phyloP scores from a whole-genome alignment of 2,888 invertebrate genomes.

The Odontothrips loti region DNA sequence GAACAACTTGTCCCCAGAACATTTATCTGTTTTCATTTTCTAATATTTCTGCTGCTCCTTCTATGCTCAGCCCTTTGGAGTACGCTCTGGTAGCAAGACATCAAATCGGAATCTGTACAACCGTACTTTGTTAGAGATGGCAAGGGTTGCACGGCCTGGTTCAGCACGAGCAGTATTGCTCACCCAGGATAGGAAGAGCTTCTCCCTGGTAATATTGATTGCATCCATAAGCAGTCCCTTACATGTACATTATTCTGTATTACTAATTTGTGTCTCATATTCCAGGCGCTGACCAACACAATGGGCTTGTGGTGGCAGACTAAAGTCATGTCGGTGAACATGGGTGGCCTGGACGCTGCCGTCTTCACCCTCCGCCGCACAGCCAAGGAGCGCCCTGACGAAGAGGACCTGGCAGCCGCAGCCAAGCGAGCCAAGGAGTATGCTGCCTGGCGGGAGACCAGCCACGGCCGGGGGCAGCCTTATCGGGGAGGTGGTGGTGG shows the following conservation, averaged over 20 bases:
- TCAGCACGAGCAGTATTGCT: constrained; percentile 53
- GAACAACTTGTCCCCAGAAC: too few relatives aligned
- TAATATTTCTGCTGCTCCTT: constrained; percentile 25
- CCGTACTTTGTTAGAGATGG: constrained; percentile 50
- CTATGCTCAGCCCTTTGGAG: constrained; percentile 52
- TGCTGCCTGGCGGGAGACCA: neutral
- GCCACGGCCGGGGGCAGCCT: too few relatives aligned
- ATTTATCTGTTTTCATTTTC: constrained; percentile 25
- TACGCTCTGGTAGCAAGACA: constrained; percentile 51
- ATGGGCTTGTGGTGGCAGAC: constrained; percentile 41
- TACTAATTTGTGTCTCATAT: constrained; percentile 31
- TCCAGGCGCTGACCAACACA: constrained; percentile 37
- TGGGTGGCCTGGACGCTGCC: constrained; percentile 45
- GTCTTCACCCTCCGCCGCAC: constrained; percentile 42
- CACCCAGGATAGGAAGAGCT: constrained; percentile 46
- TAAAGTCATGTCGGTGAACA: constrained; percentile 42
- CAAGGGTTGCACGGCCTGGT: constrained; percentile 47
- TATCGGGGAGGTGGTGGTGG: neutral
- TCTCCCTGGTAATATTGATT: constrained; percentile 38
- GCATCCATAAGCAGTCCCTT: neutral
- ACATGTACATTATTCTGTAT: neutral
- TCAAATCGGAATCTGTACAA: constrained; percentile 54
- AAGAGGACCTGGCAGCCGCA: neutral
- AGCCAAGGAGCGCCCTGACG: constrained; percentile 20
- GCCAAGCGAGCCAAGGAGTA: neutral